phyloP scores from a whole-genome alignment of 2,888 invertebrate species.

The Lepetodrilus schrolli region DNA sequence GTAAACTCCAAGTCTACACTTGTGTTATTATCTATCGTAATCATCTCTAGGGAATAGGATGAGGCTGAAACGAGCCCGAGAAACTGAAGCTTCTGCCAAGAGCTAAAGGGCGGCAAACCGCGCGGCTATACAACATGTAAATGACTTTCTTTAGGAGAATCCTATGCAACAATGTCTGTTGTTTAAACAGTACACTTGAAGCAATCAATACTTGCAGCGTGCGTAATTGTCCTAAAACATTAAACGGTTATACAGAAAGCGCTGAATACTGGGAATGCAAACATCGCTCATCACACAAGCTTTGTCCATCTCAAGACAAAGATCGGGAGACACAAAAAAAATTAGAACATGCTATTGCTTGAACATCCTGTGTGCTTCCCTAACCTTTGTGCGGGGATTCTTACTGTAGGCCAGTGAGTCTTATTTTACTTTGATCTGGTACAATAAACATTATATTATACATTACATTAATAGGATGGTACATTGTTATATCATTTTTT shows the following conservation, averaged over 20 bases:
- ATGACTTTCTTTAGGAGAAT: not conserved
- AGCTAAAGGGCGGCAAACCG: not conserved
- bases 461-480: too few relatives aligned
- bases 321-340: not conserved
- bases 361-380: too few relatives aligned
- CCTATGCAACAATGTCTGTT: not conserved
- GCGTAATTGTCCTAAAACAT: not conserved
- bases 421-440: too few relatives aligned
- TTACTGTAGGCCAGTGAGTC: too few relatives aligned
- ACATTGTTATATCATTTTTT: too few relatives aligned
- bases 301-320: not conserved
- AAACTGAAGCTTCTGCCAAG: not conserved
- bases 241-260: not conserved
- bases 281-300: not conserved
- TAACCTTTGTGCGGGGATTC: too few relatives aligned
- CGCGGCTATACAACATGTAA: conserved; percentile 7
- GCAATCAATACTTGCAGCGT: not conserved
- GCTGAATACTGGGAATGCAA: not conserved
- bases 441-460: too few relatives aligned
- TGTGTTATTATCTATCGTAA: too few relatives aligned
- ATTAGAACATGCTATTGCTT: not conserved
- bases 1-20: too few relatives aligned
- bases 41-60: too few relatives aligned
- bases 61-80: too few relatives aligned
- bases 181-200: conserved; percentile 6